Base-by-base conservation (phyloP, 2,113 vertebrate genomes). In the Austrofundulus limnaeus region DNA sequence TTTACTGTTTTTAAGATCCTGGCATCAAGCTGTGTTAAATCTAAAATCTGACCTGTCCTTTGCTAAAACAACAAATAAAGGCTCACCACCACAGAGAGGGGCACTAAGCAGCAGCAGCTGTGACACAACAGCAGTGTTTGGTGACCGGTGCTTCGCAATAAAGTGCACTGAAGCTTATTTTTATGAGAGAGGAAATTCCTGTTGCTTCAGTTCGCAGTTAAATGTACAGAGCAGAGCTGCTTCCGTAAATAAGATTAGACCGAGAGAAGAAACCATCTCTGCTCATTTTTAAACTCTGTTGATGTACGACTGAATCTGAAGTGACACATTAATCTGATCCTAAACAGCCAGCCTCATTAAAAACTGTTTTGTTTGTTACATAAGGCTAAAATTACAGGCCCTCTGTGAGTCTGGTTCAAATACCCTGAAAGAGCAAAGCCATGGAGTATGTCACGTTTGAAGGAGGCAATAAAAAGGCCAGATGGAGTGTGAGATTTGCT, bases 151-250 rank as follows among this genome's bases (percentile, higher is more conserved):
- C 50, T 25, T 59, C 34, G 66, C 70, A 77, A 80, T 90, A 88
- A 88, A 88, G 59, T 66, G 76, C 80, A 85, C 11, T 58, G 77
- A 81, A 60, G 82, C 83, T 72, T 37, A 6, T 77, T 81, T 87
- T 90, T 88, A 87, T 71, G 79, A 77, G 72, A 31, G 51, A 16
- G 57, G 78, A 72, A 67, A 81, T 83, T 87, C 82, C 73, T 77
- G 56, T 81, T 87, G 77, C 82, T 83, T 79, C 80, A 60, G 54
- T 72, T 72, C 80, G 61, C 54, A 16, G 54, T 79, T 72, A 77
- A 78, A 81, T 57, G 43, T 50, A 70, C 53, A 1, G 43, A 75
- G 52, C 58, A 20, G 60, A 74, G 50, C 73, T 64, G 47, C 70
- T 65, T 52, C 56, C 48, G 62, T 78, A 81, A 83, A 76, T 66